phyloP scores from a whole-genome alignment of 2,113 vertebrate genomes.

The Ctenodactylus gundi region DNA sequence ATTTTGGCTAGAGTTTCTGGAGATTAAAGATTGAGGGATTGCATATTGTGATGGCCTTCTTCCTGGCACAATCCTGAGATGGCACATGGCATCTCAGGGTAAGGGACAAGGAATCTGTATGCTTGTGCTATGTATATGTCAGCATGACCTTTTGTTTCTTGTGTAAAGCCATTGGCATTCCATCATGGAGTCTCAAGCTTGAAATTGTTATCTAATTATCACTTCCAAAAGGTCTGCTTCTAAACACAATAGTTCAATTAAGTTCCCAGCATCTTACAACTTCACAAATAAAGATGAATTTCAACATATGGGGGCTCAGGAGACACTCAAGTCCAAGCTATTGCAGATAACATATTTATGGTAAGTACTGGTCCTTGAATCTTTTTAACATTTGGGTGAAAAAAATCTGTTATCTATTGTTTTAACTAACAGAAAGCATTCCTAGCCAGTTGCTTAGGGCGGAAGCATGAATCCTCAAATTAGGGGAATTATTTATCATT shows the following conservation, averaged over 20 bases:
- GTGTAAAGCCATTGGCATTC: too few species aligned
- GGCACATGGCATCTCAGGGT: background rate
- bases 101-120: background rate
- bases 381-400: background rate
- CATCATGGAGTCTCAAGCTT: background rate
- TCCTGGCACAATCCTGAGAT: background rate
- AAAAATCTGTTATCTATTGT: background rate
- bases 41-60: background rate
- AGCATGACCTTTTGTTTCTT: too few species aligned
- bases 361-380: background rate
- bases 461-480: background rate
- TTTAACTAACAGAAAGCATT: background rate
- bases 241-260: background rate
- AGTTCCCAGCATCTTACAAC: background rate
- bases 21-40: too few species aligned
- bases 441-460: background rate
- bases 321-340: background rate
- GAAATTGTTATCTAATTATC: background rate
- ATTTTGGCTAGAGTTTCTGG: background rate
- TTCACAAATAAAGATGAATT: background rate
- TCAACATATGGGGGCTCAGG: background rate
- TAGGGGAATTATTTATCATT: background rate
- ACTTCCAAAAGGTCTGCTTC: background rate
- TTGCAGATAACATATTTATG: background rate
- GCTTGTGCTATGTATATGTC: background rate